These are phyloP conservation scores for Lepus europaeus DNA, from an alignment of 2,113 vertebrate species.

Conservation along the genomic window DNA sequence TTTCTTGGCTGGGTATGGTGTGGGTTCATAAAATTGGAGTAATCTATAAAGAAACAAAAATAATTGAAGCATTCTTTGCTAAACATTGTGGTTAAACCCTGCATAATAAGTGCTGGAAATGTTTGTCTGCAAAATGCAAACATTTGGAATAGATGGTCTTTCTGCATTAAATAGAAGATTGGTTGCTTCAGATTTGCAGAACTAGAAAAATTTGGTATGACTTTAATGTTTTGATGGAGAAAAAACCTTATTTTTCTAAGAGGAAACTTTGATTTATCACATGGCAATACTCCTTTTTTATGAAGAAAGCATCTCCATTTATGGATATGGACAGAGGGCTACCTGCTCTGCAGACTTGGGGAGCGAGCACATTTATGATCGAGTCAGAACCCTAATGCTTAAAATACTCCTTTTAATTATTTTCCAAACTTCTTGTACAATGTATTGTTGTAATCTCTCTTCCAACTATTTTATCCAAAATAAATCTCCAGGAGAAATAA, in stretches of 20 bases:
- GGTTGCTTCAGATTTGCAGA: neutral
- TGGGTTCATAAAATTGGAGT: no score
- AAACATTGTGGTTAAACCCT: neutral
- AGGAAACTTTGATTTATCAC: neutral
- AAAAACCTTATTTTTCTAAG: neutral
- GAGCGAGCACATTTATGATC: neutral
- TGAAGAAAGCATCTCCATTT: neutral
- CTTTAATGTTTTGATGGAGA: neutral
- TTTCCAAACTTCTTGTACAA: neutral
- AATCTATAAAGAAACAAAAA: neutral
- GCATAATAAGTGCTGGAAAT: neutral
- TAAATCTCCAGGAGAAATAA: constrained; percentile 44
- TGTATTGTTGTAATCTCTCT: neutral
- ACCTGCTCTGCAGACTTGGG: neutral
- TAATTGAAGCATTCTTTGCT: neutral
- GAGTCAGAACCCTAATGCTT: neutral
- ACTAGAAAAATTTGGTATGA: neutral
- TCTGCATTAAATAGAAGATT: neutral
- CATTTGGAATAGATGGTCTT: neutral
- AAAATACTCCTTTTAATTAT: constrained; percentile 20
- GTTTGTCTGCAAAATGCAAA: neutral
- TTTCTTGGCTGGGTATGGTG: neutral
- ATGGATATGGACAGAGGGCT: neutral
- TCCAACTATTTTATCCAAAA: constrained; percentile 38
- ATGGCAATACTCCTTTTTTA: neutral